phyloP scores from a whole-genome alignment of 1,140 invertebrate species.

The Brachionus angularis region DNA sequence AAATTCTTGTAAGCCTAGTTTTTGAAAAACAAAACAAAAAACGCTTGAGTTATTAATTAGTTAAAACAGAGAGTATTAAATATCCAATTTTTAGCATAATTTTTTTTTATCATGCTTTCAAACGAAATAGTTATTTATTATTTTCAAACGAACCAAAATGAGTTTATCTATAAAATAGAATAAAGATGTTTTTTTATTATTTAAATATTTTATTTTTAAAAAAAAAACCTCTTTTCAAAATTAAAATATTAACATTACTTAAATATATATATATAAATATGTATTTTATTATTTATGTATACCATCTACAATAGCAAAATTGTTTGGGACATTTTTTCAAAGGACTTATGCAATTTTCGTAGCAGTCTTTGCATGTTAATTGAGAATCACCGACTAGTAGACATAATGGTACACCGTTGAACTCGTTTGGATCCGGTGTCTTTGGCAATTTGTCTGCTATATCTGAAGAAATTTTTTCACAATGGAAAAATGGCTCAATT shows the following conservation, averaged over 20 bases:
- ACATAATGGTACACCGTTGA: constrained; percentile 20
- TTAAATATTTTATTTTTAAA: neutral
- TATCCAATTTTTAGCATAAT: neutral
- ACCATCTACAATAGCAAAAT: constrained; percentile 37
- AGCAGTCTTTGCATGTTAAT: constrained; percentile 39
- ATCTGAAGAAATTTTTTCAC: constrained; percentile 5
- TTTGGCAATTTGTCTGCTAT: constrained; percentile 2
- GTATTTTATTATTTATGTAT: neutral
- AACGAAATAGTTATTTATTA: too few species aligned
- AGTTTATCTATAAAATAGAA: too few species aligned
- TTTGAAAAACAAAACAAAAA: too few species aligned
- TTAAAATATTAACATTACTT: too few species aligned
- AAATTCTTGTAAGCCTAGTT: constrained; percentile 11
- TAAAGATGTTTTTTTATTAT: too few species aligned
- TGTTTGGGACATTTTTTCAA: constrained; percentile 40
- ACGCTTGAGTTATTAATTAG: neutral
- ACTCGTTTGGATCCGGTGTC: constrained; percentile 13
- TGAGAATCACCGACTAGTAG: neutral
- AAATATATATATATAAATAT: neutral
- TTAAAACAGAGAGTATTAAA: neutral
- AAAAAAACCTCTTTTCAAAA: too few species aligned
- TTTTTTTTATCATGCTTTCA: too few species aligned
- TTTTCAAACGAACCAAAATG: too few species aligned
- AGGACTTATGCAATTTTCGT: constrained; percentile 28
- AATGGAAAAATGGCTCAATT: constrained; percentile 33